Evolutionary conservation across 2,113 vertebrate genomes (phyloP), one percentile per base, ranked within the genome.

Genomic region (Tachuris rubrigastra): DNA sequence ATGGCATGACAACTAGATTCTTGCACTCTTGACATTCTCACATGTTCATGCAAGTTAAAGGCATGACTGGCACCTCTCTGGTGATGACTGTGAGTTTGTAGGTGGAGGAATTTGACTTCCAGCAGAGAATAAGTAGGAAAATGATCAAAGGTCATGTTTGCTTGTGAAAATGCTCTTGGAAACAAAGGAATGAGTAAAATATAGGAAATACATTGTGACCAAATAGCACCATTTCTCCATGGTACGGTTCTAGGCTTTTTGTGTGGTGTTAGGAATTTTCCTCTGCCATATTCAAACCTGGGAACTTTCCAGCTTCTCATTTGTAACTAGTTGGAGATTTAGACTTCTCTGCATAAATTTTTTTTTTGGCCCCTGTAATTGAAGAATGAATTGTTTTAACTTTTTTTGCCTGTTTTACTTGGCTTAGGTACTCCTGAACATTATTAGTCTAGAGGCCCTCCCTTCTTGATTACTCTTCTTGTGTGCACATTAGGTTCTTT

Each of bases 301-400:
- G 79, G 74, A 94, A 55, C 49, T 90, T 95, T 91, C 75, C 81
- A 95, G 5, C 63, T 93, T 82, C 77, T 97, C 62, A 68, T 80
- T 88, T 95, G 44, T 90, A 93, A 71, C 55, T 88, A 93, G 88
- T 60, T 72, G 79, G 68, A 94, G 60, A 81, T 82, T 83, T 74
- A 25, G 41, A 25, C 68, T 79, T 81, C 88, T 88, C 72, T 90
- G 42, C 1, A 0, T 85, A 30, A 59, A 69, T 35, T 75, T 35
- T 72, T 73, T 62, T 83, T 81, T 85, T 91, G 50, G 63, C 87
- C 49, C 10, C 13, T 94, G 0, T 78, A 84, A 68, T 92, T 84
- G 88, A 12, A 65, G 33, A 31, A 56, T 52, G 65, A 66, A 75
- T 86, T 0, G 6, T 55, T 95, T 84, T 86, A 86, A 72, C 55